Conservation (phyloP, 2,888 invertebrate species). For the Drosophila vallismaia region DNA sequence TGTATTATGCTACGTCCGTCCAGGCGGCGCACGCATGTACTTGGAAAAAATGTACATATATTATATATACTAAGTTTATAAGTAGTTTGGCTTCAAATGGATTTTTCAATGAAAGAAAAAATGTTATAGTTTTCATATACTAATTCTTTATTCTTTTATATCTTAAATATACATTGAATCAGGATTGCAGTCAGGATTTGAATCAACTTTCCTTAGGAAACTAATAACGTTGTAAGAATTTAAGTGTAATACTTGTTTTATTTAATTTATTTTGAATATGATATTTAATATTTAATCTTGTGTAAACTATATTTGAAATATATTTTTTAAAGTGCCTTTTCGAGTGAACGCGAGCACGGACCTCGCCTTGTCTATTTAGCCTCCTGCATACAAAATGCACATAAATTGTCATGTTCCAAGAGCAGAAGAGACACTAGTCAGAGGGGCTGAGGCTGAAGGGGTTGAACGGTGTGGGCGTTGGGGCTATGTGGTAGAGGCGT, state of each 20-base stretch:
- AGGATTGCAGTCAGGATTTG: no score
- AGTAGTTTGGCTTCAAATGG: neutral
- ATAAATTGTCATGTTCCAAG: constrained; percentile 74
- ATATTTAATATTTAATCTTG: no score
- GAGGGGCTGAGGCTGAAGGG: neutral
- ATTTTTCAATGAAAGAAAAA: constrained; percentile 1
- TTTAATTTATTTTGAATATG: neutral
- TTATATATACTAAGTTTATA: neutral
- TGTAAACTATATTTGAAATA: neutral
- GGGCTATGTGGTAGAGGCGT: neutral
- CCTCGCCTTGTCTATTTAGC: constrained; percentile 74
- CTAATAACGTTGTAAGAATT: no score
- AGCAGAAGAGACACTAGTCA: constrained; percentile 16
- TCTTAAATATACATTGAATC: no score
- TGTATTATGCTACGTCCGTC: constrained; percentile 42
- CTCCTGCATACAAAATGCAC: constrained; percentile 79
- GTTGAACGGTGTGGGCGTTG: neutral
- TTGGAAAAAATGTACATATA: neutral
- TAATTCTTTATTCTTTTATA: neutral
- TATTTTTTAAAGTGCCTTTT: neutral
- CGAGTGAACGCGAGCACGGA: constrained; percentile 27
- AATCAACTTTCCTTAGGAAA: neutral
- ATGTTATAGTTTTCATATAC: neutral
- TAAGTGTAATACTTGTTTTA: neutral
- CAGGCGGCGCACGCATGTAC: constrained; percentile 40